Evolutionary conservation across 30 jellyfish, hydroid and myxozoan species (phyloP).

Genomic region (Haliclystus octoradiatus): DNA sequence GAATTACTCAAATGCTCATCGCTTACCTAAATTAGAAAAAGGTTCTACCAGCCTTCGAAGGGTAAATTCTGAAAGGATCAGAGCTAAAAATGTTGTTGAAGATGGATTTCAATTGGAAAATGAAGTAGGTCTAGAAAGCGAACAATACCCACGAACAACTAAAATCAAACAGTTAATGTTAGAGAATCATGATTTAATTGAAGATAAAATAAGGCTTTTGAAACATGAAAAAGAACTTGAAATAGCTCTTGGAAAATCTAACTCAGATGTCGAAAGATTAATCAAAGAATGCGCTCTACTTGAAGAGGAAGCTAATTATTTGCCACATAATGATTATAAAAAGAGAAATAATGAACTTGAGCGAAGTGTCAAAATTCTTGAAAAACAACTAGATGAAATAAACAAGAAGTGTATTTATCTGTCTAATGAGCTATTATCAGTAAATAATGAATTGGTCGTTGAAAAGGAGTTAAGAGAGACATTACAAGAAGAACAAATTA

Average conservation of each 20-base stretch:
- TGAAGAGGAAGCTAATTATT: too few species aligned
- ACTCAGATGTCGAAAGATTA: slow-evolving; percentile 35
- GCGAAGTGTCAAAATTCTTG: too few species aligned
- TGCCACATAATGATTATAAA: too few species aligned
- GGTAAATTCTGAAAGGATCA: neutral
- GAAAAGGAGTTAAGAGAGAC: too few species aligned
- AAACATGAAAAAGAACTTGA: slow-evolving; percentile 21
- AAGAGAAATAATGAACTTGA: too few species aligned
- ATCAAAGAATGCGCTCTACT: slow-evolving; percentile 48
- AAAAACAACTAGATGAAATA: too few species aligned
- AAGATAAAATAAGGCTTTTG: neutral
- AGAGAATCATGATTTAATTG: neutral
- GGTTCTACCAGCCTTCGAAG: neutral
- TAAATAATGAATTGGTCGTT: too few species aligned
- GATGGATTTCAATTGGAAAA: neutral
- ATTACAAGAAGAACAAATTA: too few species aligned
- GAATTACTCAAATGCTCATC: neutral
- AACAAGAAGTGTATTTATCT: too few species aligned
- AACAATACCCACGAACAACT: neutral
- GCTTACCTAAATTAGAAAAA: neutral
- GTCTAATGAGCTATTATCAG: too few species aligned
- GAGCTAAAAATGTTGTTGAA: neutral
- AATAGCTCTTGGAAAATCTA: slow-evolving; percentile 39
- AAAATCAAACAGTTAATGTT: too few species aligned
- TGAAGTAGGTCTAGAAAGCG: neutral